Percentiles rank a stretch among this genome's conserved stretches.
Conservation (phyloP, 2,113 vertebrate genomes). For the Prolemur simus region DNA sequence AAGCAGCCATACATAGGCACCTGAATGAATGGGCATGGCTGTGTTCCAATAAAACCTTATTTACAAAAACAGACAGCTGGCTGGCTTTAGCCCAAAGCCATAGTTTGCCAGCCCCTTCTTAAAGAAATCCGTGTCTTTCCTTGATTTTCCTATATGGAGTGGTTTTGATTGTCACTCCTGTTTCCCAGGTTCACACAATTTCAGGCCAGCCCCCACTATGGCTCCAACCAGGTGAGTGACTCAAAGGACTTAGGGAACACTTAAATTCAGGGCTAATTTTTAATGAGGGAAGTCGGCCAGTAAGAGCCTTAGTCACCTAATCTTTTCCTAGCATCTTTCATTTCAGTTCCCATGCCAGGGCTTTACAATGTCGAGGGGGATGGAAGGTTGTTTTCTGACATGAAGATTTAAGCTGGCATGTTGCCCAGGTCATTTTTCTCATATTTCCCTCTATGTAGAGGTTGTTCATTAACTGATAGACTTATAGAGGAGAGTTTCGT, state of each 20-base stretch:
- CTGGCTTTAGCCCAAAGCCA: background rate
- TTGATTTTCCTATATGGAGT: background rate
- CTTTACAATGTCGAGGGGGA: slow-evolving; percentile 27
- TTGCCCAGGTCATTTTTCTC: slow-evolving; percentile 60
- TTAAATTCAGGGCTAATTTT: slow-evolving; percentile 45
- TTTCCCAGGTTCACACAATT: background rate
- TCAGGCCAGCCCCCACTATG: background rate
- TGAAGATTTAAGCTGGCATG: slow-evolving; percentile 61
- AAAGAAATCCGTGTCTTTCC: background rate
- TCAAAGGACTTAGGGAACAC: background rate
- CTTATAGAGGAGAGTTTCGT: background rate
- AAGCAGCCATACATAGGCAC: background rate
- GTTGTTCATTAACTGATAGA: slow-evolving; percentile 60
- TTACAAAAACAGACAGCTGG: background rate
- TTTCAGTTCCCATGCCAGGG: background rate
- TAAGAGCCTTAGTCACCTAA: slow-evolving; percentile 21
- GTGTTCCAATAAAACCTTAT: slow-evolving; percentile 20
- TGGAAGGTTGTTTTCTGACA: slow-evolving; percentile 51
- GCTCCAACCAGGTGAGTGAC: background rate
- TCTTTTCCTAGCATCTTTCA: slow-evolving; percentile 49
- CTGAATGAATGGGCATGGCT: background rate
- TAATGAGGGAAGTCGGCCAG: background rate
- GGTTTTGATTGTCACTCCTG: background rate
- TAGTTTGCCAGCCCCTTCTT: background rate
- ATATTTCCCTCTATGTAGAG: slow-evolving; percentile 19